These are phyloP conservation scores for Chrysolina americana DNA, from an alignment of 2,888 invertebrate genomes.

Conservation along the genomic window DNA sequence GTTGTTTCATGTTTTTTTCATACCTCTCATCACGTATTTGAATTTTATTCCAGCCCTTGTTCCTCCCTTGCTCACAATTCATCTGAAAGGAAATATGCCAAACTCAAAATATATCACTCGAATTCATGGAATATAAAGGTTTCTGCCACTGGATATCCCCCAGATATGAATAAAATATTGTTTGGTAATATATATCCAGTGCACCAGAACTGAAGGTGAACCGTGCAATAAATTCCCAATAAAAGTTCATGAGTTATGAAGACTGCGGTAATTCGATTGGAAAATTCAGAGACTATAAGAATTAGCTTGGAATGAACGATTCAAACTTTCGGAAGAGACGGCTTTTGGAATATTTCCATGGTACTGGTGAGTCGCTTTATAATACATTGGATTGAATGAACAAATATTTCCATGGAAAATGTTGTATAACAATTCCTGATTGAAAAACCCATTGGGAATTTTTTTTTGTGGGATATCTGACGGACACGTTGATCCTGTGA, in stretches of 20 bases:
- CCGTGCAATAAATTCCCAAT: conserved; percentile 24
- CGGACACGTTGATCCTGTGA: too few relatives aligned
- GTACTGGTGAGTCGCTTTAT: too few relatives aligned
- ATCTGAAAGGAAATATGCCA: neutral
- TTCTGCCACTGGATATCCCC: conserved; percentile 18
- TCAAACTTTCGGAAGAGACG: neutral
- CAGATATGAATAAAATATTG: conserved; percentile 31
- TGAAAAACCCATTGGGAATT: too few relatives aligned
- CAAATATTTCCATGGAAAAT: too few relatives aligned
- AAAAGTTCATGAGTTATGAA: conserved; percentile 22
- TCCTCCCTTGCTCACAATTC: neutral
- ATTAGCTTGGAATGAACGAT: conserved; percentile 1
- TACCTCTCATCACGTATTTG: neutral
- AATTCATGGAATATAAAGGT: conserved; percentile 15
- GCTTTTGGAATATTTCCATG: neutral
- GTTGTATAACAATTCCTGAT: too few relatives aligned
- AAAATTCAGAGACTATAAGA: conserved; percentile 18
- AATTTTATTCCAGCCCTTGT: neutral
- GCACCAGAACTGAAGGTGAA: conserved; percentile 28
- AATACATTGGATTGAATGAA: too few relatives aligned
- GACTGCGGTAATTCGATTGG: conserved; percentile 23
- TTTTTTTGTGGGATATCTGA: too few relatives aligned
- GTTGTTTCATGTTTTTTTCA: neutral
- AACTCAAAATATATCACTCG: conserved; percentile 1
- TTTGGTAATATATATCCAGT: conserved; percentile 29